Evolutionary conservation across 2,113 vertebrate genomes (phyloP), one percentile per base, ranked within the genome.

Genomic region (Myotis brandtii): DNA sequence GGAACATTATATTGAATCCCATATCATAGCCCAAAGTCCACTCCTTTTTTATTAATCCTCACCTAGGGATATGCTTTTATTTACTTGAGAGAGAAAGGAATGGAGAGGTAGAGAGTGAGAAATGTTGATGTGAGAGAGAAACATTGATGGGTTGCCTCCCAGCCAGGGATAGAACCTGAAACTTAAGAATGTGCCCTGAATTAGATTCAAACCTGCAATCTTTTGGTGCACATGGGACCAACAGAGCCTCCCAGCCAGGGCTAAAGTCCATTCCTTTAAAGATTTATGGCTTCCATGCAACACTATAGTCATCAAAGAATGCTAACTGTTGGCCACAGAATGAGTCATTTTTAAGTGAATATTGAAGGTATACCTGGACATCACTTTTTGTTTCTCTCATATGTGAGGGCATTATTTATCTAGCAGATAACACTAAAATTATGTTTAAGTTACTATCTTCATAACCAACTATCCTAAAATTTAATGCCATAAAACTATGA

Each of bases 381-480:
- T 67, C 54, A 72, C 10, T 25, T 62, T 82, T 66, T 86, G 4
- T 76, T 56, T 85, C 17, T 77, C 32, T 92, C 37, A 64, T 72
- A 50, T 43, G 46, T 77, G 80, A 77, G 84, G 37, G 72, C 14
- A 86, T 75, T 92, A 79, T 81, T 23, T 62, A 46, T 85, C 81
- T 81, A 82, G 14, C 20, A 64, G 17, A 12, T 66, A 89, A 66
- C 0, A 82, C 1, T 52, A 88, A 84, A 85, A 62, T 21, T 80
- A 32, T n/a, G 2, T 90, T 90, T 81, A 64, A 64, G n/a, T 86
- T 66, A 73, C 7, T 77, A 62, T 52, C 32, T 85, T 7, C 6
- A 88, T 64, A 88, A 93, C 23, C n/a, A 80, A 91, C 11, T 76
- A 62, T 88, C 30, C 13, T 7, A 85, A 91, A 80, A 85, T 20